Percentiles rank a stretch among this genome's conserved stretches.
Evolutionary conservation across 1,140 invertebrate genomes (phyloP).

Genomic region (Drosophila trapezifrons): DNA sequence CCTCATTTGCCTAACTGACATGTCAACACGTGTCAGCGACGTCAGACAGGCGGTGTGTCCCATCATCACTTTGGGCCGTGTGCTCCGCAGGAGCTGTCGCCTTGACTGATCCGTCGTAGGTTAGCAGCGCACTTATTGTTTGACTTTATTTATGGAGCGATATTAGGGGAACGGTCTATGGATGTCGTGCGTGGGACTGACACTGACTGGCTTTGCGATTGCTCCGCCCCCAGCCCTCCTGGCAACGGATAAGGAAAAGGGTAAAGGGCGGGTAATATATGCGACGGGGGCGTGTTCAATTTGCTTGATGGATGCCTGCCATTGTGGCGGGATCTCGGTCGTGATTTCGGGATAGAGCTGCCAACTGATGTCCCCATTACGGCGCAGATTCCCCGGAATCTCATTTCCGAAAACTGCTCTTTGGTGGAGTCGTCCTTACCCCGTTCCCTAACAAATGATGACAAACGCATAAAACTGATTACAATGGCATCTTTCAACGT

Average conservation of each 20-base stretch:
- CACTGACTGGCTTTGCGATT: slow-evolving; percentile 42
- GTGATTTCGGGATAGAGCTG: slow-evolving; percentile 41
- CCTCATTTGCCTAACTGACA: slow-evolving; percentile 78
- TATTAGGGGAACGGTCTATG: slow-evolving; percentile 53
- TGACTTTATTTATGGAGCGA: slow-evolving; percentile 66
- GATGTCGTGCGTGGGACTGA: slow-evolving; percentile 33
- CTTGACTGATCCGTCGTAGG: slow-evolving; percentile 61
- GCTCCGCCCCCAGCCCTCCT: too few relatives aligned
- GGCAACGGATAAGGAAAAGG: slow-evolving; percentile 31
- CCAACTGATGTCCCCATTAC: slow-evolving; percentile 57
- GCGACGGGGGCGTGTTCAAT: slow-evolving; percentile 62
- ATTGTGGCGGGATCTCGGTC: slow-evolving; percentile 49
- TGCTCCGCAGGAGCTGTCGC: slow-evolving; percentile 55
- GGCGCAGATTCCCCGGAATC: slow-evolving; percentile 37
- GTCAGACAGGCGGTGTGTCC: slow-evolving; percentile 33
- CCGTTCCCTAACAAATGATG: slow-evolving; percentile 18
- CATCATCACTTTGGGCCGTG: slow-evolving; percentile 49
- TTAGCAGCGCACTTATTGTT: slow-evolving; percentile 64
- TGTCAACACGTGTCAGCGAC: slow-evolving; percentile 67
- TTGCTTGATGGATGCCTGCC: slow-evolving; percentile 68
- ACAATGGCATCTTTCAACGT: slow-evolving; percentile 26
- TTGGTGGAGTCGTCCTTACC: slow-evolving; percentile 2
- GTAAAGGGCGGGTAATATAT: slow-evolving; percentile 46
- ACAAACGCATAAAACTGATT: slow-evolving; percentile 41
- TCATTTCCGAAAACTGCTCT: slow-evolving; percentile 30